Percentiles rank a stretch among this genome's conserved stretches.
These are phyloP conservation scores for Drosophila jambulina DNA, from an alignment of 1,140 invertebrate genomes.

Conservation along the genomic window DNA sequence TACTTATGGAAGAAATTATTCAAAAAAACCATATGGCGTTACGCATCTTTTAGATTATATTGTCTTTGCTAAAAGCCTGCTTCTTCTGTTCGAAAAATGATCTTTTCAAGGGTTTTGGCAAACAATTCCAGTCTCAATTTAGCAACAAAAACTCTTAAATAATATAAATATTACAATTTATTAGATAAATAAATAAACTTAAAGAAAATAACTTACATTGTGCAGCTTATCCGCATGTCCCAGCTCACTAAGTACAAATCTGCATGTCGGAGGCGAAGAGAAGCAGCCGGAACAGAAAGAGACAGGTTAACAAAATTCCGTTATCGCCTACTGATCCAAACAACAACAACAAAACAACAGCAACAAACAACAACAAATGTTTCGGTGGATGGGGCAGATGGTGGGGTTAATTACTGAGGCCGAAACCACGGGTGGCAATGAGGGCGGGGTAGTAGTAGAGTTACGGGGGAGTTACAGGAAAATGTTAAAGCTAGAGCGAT, in stretches of 20 bases:
- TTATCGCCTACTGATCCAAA: conserved; percentile 9
- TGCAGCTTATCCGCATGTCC: conserved; percentile 87
- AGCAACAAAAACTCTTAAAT: neutral
- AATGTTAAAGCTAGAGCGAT: conserved; percentile 19
- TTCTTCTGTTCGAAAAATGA: neutral
- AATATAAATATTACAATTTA: neutral
- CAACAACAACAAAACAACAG: conserved; percentile 62
- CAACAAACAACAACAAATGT: conserved; percentile 56
- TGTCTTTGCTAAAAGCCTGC: neutral
- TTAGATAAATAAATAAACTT: neutral
- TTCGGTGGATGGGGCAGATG: conserved; percentile 3
- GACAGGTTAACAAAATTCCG: conserved; percentile 28
- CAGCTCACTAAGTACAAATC: conserved; percentile 87
- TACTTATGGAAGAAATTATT: too few species aligned
- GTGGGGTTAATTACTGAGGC: conserved; percentile 29
- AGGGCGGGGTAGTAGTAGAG: neutral
- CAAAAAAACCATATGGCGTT: too few species aligned
- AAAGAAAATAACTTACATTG: conserved; percentile 86
- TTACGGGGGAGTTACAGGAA: neutral
- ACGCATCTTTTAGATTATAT: neutral
- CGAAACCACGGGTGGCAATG: conserved; percentile 1
- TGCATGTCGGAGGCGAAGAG: conserved; percentile 46
- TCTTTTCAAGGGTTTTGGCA: neutral
- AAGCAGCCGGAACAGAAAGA: conserved; percentile 14
- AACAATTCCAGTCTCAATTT: neutral